phyloP scores from a whole-genome alignment of 2,888 invertebrate species.

The Ctena decussata region DNA sequence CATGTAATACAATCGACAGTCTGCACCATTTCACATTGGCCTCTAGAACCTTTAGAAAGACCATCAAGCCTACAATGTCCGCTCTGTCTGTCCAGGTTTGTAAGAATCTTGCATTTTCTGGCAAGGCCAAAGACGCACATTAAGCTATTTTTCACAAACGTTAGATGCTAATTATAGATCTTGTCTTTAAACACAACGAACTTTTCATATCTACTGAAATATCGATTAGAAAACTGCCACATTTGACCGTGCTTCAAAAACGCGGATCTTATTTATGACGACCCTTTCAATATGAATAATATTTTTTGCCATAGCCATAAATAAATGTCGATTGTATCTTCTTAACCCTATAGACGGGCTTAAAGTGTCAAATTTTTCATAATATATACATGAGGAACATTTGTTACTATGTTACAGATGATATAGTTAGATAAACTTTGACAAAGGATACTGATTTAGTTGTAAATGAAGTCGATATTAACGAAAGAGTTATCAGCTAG shows the following conservation, averaged over 20 bases:
- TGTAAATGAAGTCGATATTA: not conserved
- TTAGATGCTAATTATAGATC: too few relatives aligned
- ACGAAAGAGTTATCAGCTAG: not conserved
- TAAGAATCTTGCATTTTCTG: too few relatives aligned
- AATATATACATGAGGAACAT: constrained; percentile 4
- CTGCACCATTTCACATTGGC: too few relatives aligned
- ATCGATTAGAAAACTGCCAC: not conserved
- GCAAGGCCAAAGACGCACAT: too few relatives aligned
- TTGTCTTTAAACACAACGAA: not conserved
- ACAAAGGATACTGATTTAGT: not conserved
- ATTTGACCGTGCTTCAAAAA: not conserved
- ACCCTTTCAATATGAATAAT: not conserved
- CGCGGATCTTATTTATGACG: not conserved
- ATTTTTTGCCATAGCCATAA: not conserved
- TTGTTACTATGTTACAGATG: constrained; percentile 9
- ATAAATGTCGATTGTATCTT: constrained; percentile 1
- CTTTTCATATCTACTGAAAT: not conserved
- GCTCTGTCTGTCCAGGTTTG: too few relatives aligned
- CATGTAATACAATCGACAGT: too few relatives aligned
- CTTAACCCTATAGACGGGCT: not conserved
- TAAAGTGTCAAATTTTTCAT: constrained; percentile 10
- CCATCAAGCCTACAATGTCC: too few relatives aligned
- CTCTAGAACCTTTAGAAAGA: too few relatives aligned
- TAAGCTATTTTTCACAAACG: too few relatives aligned
- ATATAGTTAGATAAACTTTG: not conserved